Conservation (phyloP, 2,888 invertebrate genomes). For the Mimumesa dahlbomi region DNA sequence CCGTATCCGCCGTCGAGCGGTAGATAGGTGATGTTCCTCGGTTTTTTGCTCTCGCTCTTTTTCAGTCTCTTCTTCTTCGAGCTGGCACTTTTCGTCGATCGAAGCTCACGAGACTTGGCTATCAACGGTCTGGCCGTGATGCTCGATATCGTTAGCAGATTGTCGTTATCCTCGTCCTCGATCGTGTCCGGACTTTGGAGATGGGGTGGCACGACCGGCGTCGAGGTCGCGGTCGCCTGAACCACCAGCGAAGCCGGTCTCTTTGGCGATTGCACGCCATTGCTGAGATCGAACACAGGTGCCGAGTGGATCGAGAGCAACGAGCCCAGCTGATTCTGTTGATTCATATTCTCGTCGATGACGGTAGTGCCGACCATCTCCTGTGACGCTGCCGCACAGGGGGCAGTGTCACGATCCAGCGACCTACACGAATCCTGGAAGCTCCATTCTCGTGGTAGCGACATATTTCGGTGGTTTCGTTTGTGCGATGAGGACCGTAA, state of each 20-base stretch:
- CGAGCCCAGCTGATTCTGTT: conserved; percentile 83
- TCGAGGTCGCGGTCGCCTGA: conserved; percentile 78
- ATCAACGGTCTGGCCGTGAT: conserved; percentile 87
- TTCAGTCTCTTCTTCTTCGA: conserved; percentile 56
- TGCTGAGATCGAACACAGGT: conserved; percentile 80
- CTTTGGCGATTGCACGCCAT: conserved; percentile 66
- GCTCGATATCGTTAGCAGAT: conserved; percentile 87
- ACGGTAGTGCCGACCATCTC: conserved; percentile 72
- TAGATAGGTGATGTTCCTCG: conserved; percentile 70
- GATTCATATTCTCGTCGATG: conserved; percentile 78
- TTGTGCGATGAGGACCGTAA: conserved; percentile 76
- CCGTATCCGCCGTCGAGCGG: conserved; percentile 89
- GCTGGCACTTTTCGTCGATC: conserved; percentile 76
- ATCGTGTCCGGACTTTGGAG: conserved; percentile 80
- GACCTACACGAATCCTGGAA: conserved; percentile 82
- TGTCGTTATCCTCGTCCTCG: conserved; percentile 87
- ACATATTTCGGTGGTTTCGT: conserved; percentile 80
- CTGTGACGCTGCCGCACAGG: conserved; percentile 72
- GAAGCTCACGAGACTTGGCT: conserved; percentile 85
- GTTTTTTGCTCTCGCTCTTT: conserved; percentile 51
- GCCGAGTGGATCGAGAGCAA: conserved; percentile 87
- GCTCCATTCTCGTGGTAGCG: conserved; percentile 84
- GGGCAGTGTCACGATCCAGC: conserved; percentile 57
- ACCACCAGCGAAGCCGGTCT: conserved; percentile 81
- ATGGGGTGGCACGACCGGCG: conserved; percentile 79